A percentile compares a stretch with the other conserved stretches of the same genome.
phyloP scores from a whole-genome alignment of 2,113 vertebrate genomes.

The Felis chaus region DNA sequence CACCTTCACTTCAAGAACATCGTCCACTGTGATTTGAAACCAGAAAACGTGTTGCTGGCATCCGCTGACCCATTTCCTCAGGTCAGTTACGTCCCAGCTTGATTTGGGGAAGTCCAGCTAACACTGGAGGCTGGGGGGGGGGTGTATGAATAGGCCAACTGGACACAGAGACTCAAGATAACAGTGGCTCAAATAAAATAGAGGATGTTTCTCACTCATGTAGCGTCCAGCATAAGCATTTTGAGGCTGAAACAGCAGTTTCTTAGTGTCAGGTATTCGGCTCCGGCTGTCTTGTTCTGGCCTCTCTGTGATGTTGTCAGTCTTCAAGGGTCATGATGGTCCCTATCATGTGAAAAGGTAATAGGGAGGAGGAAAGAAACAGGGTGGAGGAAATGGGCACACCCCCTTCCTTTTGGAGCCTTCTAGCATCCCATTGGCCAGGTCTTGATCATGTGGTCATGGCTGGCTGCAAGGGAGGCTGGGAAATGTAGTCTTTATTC shows the following conservation, averaged over 20 bases:
- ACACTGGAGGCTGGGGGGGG: neutral
- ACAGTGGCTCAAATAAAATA: neutral
- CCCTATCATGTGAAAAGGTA: neutral
- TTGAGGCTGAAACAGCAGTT: neutral
- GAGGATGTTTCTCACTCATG: neutral
- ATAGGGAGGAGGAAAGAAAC: neutral
- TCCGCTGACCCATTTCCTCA: slow-evolving; percentile 94
- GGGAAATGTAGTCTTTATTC: slow-evolving; percentile 43
- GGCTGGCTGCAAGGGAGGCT: neutral
- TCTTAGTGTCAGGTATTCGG: neutral
- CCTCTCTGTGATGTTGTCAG: neutral
- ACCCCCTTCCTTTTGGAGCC: neutral
- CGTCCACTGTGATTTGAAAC: slow-evolving; percentile 95
- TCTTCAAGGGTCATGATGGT: neutral
- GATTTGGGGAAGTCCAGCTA: neutral
- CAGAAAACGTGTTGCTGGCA: slow-evolving; percentile 93
- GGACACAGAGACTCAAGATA: neutral
- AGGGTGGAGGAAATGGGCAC: neutral
- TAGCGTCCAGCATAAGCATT: neutral
- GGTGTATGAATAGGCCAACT: neutral
- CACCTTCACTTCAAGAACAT: slow-evolving; percentile 96
- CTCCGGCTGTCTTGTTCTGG: neutral
- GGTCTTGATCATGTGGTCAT: neutral
- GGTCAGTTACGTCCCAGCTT: slow-evolving; percentile 64
- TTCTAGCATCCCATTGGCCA: neutral